phyloP scores from a whole-genome alignment of 2,797 vertebrate species.

The Gobionotothen gibberifrons region DNA sequence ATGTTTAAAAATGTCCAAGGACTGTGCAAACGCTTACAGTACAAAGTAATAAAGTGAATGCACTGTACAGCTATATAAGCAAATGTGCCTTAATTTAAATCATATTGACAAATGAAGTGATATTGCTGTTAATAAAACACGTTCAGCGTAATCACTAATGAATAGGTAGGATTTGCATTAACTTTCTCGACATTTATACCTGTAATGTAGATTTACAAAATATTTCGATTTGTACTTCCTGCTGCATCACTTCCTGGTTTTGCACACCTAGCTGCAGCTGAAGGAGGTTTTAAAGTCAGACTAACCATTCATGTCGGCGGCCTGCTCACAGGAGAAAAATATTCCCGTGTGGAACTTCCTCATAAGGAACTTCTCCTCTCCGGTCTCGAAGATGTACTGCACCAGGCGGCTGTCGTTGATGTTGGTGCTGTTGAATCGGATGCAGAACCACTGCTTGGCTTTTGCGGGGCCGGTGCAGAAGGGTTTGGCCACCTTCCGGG shows the following conservation, averaged over 20 bases:
- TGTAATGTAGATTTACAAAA: not conserved
- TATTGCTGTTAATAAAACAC: not conserved
- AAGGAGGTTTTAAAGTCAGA: not conserved
- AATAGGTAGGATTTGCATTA: not conserved
- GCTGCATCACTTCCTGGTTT: conserved; percentile 37
- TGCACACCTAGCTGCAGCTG: not conserved
- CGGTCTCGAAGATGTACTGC: conserved; percentile 91
- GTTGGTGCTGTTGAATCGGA: conserved; percentile 86
- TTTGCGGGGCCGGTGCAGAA: conserved; percentile 85
- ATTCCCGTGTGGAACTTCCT: conserved; percentile 89
- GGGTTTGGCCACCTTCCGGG: conserved; percentile 88
- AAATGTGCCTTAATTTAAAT: too few relatives aligned
- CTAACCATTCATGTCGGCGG: conserved; percentile 85
- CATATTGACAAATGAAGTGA: not conserved
- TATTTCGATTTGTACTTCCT: not conserved
- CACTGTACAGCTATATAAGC: too few relatives aligned
- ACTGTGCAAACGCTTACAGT: too few relatives aligned
- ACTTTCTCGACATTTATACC: not conserved
- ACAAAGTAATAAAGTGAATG: too few relatives aligned
- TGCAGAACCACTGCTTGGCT: conserved; percentile 83
- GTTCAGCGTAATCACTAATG: not conserved
- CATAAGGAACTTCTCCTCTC: conserved; percentile 89
- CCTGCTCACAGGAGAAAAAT: conserved; percentile 91
- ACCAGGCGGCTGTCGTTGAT: conserved; percentile 83
- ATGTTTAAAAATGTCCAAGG: too few relatives aligned